Base-by-base conservation (phyloP, 2,113 vertebrate genomes). In the Melospiza georgiana region DNA sequence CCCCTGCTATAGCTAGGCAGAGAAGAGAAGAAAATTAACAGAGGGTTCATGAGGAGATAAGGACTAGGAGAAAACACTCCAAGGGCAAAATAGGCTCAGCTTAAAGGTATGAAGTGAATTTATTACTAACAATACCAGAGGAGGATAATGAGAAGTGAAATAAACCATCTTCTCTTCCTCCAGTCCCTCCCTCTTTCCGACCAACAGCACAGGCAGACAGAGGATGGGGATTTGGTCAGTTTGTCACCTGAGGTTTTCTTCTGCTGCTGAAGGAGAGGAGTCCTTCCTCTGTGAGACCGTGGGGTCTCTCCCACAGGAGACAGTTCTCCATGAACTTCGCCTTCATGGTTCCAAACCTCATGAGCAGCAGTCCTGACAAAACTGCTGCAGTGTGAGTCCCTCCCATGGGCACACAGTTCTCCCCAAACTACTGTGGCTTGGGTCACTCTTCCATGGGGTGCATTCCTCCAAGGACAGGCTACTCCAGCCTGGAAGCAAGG, bases 181-280 rank as follows among this genome's bases (percentile, higher is more conserved):
- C 24, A 65, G 3, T 9, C 2, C 9, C 39, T 65, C 19, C 31
- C 37, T 54, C 15, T 24, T 65, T 65, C 48, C 31, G 39, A 43
- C 24, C 6, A 3, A 54, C 24, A 44, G 15, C 19, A 11, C 19
- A 54, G 11, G 59, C 24, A 22, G 14, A 11, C 11, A 11, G 14
- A 11, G 37, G 2, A 4, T 17, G 17, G 23, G 22, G 4, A 10
- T 31, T 25, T 41, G 58, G 7, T 77, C 22, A 77, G n/a, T 76
- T 76, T 1, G 0, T 31, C 46, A 33, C 7, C 12, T 0, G 2
- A 77, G 17, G 13, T 51, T 63, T 76, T n/a, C 22, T 37, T 41
- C 13, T 33, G 3, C 35, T 20, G 46, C 59, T 63, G 10, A 6
- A 11, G 35, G 35, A 62, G 13, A 51, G 46, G 28, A 62, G 8